Evolutionary conservation across 2,888 invertebrate genomes (phyloP).

Genomic region (Fragum fragum): DNA sequence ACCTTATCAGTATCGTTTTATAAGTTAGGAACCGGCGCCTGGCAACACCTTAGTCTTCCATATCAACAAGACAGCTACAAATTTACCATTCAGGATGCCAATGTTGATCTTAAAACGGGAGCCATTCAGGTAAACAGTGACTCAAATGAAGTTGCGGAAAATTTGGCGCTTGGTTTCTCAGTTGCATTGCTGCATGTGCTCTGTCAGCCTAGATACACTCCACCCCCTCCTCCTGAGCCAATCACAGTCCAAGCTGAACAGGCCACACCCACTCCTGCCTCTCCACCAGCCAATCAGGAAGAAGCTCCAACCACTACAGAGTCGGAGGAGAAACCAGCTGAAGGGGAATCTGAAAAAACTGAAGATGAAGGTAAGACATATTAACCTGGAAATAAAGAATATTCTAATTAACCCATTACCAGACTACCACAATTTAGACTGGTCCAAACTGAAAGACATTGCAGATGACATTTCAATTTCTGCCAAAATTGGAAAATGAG

Average conservation of each 20-base stretch:
- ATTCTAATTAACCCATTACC: too few relatives aligned
- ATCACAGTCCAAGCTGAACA: conserved; percentile 47
- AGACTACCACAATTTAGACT: too few relatives aligned
- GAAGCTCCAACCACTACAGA: conserved; percentile 24
- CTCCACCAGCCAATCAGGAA: conserved; percentile 21
- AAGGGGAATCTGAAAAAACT: conserved; percentile 34
- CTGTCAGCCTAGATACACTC: conserved; percentile 87
- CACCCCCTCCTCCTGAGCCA: conserved; percentile 63
- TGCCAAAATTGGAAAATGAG: too few relatives aligned
- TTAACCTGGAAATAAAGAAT: too few relatives aligned
- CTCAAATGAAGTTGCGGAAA: conserved; percentile 86
- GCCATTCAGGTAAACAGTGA: conserved; percentile 75
- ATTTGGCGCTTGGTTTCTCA: conserved; percentile 87
- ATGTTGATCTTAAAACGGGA: conserved; percentile 81
- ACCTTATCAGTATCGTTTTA: conserved; percentile 80
- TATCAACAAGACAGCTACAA: conserved; percentile 74
- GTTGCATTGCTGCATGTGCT: conserved; percentile 88
- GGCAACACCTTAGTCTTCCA: conserved; percentile 74
- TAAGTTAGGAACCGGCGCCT: conserved; percentile 70
- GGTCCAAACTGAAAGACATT: too few relatives aligned
- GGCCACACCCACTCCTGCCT: conserved; percentile 38
- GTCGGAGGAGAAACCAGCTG: conserved; percentile 52
- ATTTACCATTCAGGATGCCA: conserved; percentile 72
- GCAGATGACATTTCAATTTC: too few relatives aligned
- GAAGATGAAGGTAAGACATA: conserved; percentile 18